A percentile compares a stretch with the other conserved stretches of the same genome.
Conservation (phyloP, 2,797 vertebrate genomes). For the Melanogrammus aeglefinus region DNA sequence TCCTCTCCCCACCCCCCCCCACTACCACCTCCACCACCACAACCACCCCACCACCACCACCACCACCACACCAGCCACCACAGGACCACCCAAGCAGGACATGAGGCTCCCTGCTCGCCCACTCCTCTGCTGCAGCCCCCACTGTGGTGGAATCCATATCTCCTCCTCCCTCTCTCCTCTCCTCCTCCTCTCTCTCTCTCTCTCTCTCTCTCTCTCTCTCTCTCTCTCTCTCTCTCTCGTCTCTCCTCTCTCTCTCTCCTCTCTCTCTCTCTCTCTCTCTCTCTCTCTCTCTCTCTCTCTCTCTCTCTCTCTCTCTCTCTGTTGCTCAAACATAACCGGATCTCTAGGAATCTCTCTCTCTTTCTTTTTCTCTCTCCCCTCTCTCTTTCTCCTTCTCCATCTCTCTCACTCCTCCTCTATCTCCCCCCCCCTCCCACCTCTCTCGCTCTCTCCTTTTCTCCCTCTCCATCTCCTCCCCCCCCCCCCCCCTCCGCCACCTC, state of each 20-base stretch:
- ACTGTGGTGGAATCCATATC: slow-evolving; percentile 68
- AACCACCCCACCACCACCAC: too few relatives aligned
- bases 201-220: not conserved
- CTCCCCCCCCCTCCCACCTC: slow-evolving; percentile 2
- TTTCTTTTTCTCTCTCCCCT: slow-evolving; percentile 5
- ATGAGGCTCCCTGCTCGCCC: slow-evolving; percentile 65
- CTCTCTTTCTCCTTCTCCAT: too few relatives aligned
- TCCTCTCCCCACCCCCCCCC: too few relatives aligned
- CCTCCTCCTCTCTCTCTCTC: slow-evolving; percentile 16
- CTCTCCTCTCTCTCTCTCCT: slow-evolving; percentile 24
- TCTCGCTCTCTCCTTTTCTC: slow-evolving; percentile 19
- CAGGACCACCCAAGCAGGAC: slow-evolving; percentile 33
- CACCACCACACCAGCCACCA: slow-evolving; percentile 7
- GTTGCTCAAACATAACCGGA: not conserved
- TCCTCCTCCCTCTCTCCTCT: slow-evolving; percentile 14
- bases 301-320: not conserved
- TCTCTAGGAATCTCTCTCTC: slow-evolving; percentile 23
- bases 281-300: not conserved
- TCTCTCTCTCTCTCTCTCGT: slow-evolving; percentile 43
- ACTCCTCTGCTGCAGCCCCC: slow-evolving; percentile 56
- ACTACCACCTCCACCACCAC: not conserved
- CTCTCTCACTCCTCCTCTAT: not conserved
- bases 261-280: slow-evolving; percentile 31
- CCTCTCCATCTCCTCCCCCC: not conserved
- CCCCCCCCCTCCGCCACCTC: slow-evolving; percentile 15